Percentiles rank a stretch among this genome's conserved stretches.
Evolutionary conservation across 1,140 invertebrate genomes (phyloP).

Genomic region (Chlorops oryzae): DNA sequence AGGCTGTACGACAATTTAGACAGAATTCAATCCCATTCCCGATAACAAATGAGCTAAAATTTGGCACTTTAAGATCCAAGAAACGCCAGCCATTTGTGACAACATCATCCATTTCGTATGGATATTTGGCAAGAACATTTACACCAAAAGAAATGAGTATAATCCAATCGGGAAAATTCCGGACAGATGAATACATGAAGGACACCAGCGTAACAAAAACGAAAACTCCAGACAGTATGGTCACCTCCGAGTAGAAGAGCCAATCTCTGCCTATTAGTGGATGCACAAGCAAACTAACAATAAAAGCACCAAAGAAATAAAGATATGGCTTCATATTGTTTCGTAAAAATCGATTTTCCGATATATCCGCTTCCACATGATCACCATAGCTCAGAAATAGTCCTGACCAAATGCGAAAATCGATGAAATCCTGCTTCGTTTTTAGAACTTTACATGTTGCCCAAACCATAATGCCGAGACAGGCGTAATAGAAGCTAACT

Average conservation of each 20-base stretch:
- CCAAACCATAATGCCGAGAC: conserved; percentile 66
- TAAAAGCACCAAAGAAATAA: conserved; percentile 68
- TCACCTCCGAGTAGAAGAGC: conserved; percentile 76
- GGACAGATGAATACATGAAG: conserved; percentile 56
- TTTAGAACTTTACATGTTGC: conserved; percentile 75
- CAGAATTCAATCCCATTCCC: conserved; percentile 81
- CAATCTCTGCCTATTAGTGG: conserved; percentile 69
- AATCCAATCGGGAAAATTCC: conserved; percentile 60
- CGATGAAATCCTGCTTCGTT: conserved; percentile 62
- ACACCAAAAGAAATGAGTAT: conserved; percentile 71
- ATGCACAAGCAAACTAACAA: conserved; percentile 69
- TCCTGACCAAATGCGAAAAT: conserved; percentile 73
- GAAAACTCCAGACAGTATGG: conserved; percentile 63
- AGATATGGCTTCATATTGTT: conserved; percentile 75
- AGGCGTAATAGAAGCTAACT: conserved; percentile 63
- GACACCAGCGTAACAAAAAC: conserved; percentile 69
- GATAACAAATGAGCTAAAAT: conserved; percentile 71
- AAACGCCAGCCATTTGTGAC: conserved; percentile 73
- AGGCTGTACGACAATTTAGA: conserved; percentile 68
- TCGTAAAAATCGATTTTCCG: conserved; percentile 72
- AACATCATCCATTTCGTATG: conserved; percentile 73
- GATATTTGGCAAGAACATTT: conserved; percentile 76
- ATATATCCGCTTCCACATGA: conserved; percentile 65
- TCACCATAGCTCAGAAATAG: conserved; percentile 67
- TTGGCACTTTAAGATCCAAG: conserved; percentile 69